Percentiles rank a stretch among this genome's conserved stretches.
Conservation (phyloP, 1,140 invertebrate genomes). For the Tachypleus tridentatus region DNA sequence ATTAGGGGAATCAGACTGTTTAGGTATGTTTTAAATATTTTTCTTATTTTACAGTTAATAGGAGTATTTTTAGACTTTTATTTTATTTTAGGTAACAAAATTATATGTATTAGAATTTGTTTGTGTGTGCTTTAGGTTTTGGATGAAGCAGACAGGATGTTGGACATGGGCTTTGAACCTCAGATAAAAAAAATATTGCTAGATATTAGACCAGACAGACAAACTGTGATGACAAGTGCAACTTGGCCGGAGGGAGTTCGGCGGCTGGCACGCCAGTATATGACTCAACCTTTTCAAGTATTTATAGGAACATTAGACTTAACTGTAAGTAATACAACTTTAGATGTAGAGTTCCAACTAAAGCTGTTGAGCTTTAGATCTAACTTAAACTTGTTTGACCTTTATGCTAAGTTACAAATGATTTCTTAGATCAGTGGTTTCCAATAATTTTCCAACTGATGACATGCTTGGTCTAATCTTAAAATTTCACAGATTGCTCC, state of each 20-base stretch:
- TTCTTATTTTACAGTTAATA: background rate
- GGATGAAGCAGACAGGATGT: conserved; percentile 74
- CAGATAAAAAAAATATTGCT: conserved; percentile 69
- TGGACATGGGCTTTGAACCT: conserved; percentile 76
- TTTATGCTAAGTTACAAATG: background rate
- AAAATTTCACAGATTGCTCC: too few species aligned
- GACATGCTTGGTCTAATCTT: too few species aligned
- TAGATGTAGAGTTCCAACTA: too few species aligned
- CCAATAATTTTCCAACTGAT: too few species aligned
- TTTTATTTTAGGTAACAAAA: background rate
- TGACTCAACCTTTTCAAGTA: conserved; percentile 76
- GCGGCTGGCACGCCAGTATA: conserved; percentile 64
- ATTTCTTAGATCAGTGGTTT: conserved; percentile 36
- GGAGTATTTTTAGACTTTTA: background rate
- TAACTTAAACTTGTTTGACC: background rate
- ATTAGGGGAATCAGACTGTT: too few species aligned
- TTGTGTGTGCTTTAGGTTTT: conserved; percentile 38
- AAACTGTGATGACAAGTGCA: conserved; percentile 42
- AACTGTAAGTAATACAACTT: conserved; percentile 28
- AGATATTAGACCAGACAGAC: conserved; percentile 44
- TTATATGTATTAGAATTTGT: background rate
- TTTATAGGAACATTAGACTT: conserved; percentile 73
- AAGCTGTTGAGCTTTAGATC: background rate
- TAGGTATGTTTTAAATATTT: too few species aligned
- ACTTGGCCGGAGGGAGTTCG: conserved; percentile 42